Base-by-base conservation (phyloP, 2,113 vertebrate species). In the Coregonus clupeaformis region DNA sequence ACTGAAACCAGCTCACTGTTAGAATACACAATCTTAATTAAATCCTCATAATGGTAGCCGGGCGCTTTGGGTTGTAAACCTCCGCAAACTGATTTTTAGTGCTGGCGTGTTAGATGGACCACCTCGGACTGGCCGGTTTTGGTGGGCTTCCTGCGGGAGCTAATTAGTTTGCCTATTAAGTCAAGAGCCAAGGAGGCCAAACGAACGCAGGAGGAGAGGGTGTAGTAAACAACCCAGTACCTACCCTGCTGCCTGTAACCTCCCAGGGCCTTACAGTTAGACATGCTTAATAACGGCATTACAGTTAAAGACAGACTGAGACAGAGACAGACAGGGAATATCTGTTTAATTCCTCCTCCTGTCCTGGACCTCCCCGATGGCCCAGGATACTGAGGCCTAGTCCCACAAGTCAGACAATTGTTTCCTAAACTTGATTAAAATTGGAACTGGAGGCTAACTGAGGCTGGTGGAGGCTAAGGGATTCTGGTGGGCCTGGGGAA, bases 11-110 rank as follows among this genome's bases (percentile, higher is more conserved):
- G 68, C 65, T 81, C 65, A 62, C 82, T 76, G 52, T 77, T 77
- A 75, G 45, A 81, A 77, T 81, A 77, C 67, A 57, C 82, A 79
- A 7, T 83, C 63, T 80, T 90, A 86, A 90, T 87, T 81, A 85
- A 62, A 80, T 69, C 77, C 77, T 67, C 80, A 49, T 84, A 84
- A 88, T 69, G 75, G 74, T 79, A 73, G 73, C 70, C 60, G 68
- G 60, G 57, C 75, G 29, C n/a, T 0, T 77, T 82, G 16, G 57
- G 76, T 82, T 77, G 52, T 42, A 29, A 82, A 72, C 73, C 32
- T 52, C 62, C 25, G 49, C 77, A 75, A 60, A 25, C 24, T 79
- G 16, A 47, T 75, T 67, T 86, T 36, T 60, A 63, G 68, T 60
- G 65, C 71, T 20, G 72, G 12, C 76, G 57, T 68, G 74, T 70